These are phyloP conservation scores for Mus pahari DNA, from an alignment of 2,113 vertebrate genomes.

Conservation along the genomic window DNA sequence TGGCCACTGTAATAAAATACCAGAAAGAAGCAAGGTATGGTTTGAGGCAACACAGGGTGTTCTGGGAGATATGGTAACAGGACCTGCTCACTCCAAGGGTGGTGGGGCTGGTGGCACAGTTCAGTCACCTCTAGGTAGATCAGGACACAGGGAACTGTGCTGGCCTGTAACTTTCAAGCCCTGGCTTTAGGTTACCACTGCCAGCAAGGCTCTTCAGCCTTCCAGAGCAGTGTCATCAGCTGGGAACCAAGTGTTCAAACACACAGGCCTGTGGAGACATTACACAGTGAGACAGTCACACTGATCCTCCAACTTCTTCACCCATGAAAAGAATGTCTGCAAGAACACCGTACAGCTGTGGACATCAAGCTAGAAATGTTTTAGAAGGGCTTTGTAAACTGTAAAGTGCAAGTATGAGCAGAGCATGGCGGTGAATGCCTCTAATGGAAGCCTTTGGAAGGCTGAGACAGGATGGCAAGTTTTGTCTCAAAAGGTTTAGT, in stretches of 20 bases:
- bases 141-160: too few relatives aligned
- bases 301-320: background rate
- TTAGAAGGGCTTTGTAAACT: background rate
- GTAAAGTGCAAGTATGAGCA: background rate
- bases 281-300: background rate
- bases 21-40: background rate
- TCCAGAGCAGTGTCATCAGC: background rate
- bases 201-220: background rate
- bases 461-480: background rate
- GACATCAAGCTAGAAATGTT: background rate
- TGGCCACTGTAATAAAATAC: background rate
- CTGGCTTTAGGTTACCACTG: background rate
- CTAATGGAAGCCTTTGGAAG: background rate
- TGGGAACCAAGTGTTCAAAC: background rate
- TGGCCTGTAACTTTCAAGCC: background rate
- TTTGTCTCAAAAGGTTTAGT: background rate
- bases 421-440: accelerated
- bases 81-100: background rate
- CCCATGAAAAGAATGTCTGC: background rate
- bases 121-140: background rate
- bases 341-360: background rate
- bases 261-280: background rate
- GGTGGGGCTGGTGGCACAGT: background rate
- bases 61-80: background rate
- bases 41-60: background rate